A percentile compares a stretch with the other conserved stretches of the same genome.
Conservation (phyloP, 1,140 invertebrate species). For the Bombyx mori region ASM3026992v2 NC_085110.1:12583501-12584000, state of each 20-base stretch:
- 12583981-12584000: no score
- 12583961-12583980: no score
- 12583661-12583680: no score
- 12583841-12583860: slow-evolving; percentile 44
- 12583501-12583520: slow-evolving; percentile 29
- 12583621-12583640: background rate
- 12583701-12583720: slow-evolving; percentile 4
- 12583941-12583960: background rate
- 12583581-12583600: no score
- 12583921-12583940: slow-evolving; percentile 52
- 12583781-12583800: background rate
- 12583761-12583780: background rate
- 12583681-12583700: no score
- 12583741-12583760: slow-evolving; percentile 9
- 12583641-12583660: slow-evolving; percentile 33
- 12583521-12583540: slow-evolving; percentile 29
- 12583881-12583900: slow-evolving; percentile 9
- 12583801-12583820: slow-evolving; percentile 2
- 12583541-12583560: slow-evolving; percentile 40
- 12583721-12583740: slow-evolving; percentile 41
- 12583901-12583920: slow-evolving; percentile 16
- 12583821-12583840: slow-evolving; percentile 12
- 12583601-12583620: no score
- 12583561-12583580: slow-evolving; percentile 33
- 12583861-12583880: slow-evolving; percentile 37